phyloP scores from a whole-genome alignment of 2,888 invertebrate species.

The Drosophila crucigera region DNA sequence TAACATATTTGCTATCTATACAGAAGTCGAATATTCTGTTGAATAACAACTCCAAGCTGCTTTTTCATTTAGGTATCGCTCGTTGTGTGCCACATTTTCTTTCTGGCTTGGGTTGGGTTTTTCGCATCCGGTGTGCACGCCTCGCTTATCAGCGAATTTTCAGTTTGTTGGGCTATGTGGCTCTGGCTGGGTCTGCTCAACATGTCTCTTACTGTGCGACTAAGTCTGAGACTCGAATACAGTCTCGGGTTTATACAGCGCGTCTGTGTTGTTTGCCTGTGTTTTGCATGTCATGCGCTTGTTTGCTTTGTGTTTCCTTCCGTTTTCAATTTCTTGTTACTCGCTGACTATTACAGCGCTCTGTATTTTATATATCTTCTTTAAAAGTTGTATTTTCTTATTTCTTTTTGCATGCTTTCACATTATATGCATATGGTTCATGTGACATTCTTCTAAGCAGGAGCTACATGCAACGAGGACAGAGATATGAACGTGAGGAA shows the following conservation, averaged over 20 bases:
- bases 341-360: slow-evolving; percentile 24
- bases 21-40: neutral
- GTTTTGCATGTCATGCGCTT: slow-evolving; percentile 78
- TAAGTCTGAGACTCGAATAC: slow-evolving; percentile 13
- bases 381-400: slow-evolving; percentile 9
- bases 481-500: neutral
- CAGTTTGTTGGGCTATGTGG: slow-evolving; percentile 42
- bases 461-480: slow-evolving; percentile 4
- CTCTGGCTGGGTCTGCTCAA: slow-evolving; percentile 14
- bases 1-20: neutral
- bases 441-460: slow-evolving; percentile 55
- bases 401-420: slow-evolving; percentile 46
- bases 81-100: slow-evolving; percentile 34
- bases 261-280: slow-evolving; percentile 25
- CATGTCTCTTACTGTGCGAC: slow-evolving; percentile 20
- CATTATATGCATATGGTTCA: slow-evolving; percentile 52
- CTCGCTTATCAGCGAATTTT: slow-evolving; percentile 74
- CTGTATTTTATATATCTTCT: slow-evolving; percentile 1
- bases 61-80: slow-evolving; percentile 17
- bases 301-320: slow-evolving; percentile 75
- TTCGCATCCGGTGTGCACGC: slow-evolving; percentile 70
- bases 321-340: slow-evolving; percentile 74
- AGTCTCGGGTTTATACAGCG: slow-evolving; percentile 31
- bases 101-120: slow-evolving; percentile 24
- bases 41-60: neutral